Conservation (phyloP, 1,140 invertebrate genomes). For the Lepidurus packardi region DNA sequence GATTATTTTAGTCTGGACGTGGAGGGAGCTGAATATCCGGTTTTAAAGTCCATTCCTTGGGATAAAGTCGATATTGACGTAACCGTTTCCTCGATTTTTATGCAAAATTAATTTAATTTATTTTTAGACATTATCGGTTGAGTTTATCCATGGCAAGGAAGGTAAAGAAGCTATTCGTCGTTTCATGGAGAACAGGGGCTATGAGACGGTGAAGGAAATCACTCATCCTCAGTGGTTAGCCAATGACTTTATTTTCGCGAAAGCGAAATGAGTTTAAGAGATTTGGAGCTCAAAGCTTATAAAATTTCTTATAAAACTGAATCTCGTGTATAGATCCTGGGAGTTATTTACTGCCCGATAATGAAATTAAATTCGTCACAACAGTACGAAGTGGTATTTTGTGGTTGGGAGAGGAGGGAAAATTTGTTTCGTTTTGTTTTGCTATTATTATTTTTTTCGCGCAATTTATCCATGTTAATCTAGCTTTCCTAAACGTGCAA, state of each 20-base stretch:
- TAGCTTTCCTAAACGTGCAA: too few relatives aligned
- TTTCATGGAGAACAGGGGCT: slow-evolving; percentile 45
- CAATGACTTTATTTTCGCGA: slow-evolving; percentile 49
- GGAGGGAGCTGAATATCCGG: slow-evolving; percentile 39
- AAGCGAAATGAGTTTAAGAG: slow-evolving; percentile 32
- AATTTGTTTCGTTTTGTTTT: too few relatives aligned
- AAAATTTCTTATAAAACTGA: too few relatives aligned
- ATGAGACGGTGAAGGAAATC: slow-evolving; percentile 44
- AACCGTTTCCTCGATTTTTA: slow-evolving; percentile 11
- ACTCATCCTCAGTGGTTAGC: slow-evolving; percentile 44
- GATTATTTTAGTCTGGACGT: slow-evolving; percentile 42
- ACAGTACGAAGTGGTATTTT: too few relatives aligned
- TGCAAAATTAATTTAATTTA: not conserved
- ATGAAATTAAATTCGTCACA: too few relatives aligned
- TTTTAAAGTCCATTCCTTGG: slow-evolving; percentile 52
- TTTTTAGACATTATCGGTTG: slow-evolving; percentile 44
- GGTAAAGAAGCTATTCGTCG: slow-evolving; percentile 42
- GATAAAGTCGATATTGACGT: slow-evolving; percentile 47
- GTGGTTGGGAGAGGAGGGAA: too few relatives aligned
- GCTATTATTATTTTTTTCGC: too few relatives aligned
- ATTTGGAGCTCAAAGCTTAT: not conserved
- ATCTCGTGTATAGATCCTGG: too few relatives aligned
- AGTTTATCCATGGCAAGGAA: slow-evolving; percentile 44
- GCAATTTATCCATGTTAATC: too few relatives aligned
- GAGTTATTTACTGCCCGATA: too few relatives aligned